Conservation (phyloP, 2,888 invertebrate species). For the Autographa gamma region DNA sequence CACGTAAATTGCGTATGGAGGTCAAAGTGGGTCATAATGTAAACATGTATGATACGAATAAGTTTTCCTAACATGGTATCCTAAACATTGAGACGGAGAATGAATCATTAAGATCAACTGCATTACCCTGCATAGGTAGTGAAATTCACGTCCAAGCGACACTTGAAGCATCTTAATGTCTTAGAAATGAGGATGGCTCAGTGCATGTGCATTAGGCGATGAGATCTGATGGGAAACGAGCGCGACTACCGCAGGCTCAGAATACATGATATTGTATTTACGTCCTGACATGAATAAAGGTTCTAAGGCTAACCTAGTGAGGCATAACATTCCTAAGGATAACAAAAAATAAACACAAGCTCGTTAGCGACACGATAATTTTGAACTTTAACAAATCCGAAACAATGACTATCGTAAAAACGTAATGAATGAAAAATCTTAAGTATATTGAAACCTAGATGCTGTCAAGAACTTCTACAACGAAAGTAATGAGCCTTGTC, state of each 20-base stretch:
- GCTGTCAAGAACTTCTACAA: constrained; percentile 9
- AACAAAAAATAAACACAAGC: background rate
- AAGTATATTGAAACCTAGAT: background rate
- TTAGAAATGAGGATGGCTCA: constrained; percentile 9
- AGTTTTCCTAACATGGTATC: background rate
- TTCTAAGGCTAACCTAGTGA: background rate
- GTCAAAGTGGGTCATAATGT: background rate
- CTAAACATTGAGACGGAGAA: background rate
- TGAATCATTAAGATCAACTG: background rate
- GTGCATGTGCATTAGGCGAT: constrained; percentile 16
- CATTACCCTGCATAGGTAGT: background rate
- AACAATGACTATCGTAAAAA: background rate
- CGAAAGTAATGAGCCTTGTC: background rate
- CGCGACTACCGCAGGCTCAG: constrained; percentile 5
- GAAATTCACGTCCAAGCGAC: background rate
- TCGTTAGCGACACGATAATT: background rate
- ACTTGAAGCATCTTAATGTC: constrained; percentile 11
- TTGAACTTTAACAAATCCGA: background rate
- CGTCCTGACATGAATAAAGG: background rate
- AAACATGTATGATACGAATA: background rate
- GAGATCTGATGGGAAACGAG: constrained; percentile 19
- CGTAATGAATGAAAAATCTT: background rate
- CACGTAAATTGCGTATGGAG: background rate
- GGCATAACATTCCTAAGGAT: background rate
- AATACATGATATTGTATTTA: constrained; percentile 19